Conservation (phyloP, 2,888 invertebrate species). For the Drepana falcataria region DNA sequence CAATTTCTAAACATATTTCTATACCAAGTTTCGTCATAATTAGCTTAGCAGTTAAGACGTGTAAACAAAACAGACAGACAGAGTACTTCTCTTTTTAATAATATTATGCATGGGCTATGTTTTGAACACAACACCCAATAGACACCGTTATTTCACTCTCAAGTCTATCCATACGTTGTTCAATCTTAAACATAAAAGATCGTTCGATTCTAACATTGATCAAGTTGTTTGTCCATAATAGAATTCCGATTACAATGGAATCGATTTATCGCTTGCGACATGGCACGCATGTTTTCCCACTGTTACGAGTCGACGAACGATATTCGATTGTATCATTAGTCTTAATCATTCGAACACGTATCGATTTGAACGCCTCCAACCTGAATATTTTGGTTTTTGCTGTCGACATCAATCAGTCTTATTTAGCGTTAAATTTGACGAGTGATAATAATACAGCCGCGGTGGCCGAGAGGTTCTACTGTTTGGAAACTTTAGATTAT, state of each 20-base stretch:
- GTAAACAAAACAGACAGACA: too few species aligned
- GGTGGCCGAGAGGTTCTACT: too few species aligned
- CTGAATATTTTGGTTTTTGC: background rate
- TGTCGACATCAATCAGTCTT: background rate
- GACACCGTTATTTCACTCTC: background rate
- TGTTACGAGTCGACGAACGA: background rate
- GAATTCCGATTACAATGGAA: background rate
- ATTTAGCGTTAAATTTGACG: background rate
- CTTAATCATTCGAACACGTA: background rate
- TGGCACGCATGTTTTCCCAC: background rate
- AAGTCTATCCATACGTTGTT: conserved; percentile 10
- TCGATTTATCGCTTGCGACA: background rate
- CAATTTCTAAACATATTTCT: too few species aligned
- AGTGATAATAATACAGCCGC: too few species aligned
- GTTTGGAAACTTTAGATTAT: too few species aligned
- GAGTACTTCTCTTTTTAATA: too few species aligned
- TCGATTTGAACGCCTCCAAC: background rate
- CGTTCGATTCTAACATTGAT: background rate
- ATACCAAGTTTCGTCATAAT: too few species aligned
- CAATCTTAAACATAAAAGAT: conserved; percentile 13
- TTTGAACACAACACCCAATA: background rate
- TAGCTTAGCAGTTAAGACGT: too few species aligned
- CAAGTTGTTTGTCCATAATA: background rate
- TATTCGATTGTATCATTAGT: background rate
- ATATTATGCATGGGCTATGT: too few species aligned